These are phyloP conservation scores for Columba livia DNA, from an alignment of 2,113 vertebrate genomes.

Conservation along the genomic window DNA sequence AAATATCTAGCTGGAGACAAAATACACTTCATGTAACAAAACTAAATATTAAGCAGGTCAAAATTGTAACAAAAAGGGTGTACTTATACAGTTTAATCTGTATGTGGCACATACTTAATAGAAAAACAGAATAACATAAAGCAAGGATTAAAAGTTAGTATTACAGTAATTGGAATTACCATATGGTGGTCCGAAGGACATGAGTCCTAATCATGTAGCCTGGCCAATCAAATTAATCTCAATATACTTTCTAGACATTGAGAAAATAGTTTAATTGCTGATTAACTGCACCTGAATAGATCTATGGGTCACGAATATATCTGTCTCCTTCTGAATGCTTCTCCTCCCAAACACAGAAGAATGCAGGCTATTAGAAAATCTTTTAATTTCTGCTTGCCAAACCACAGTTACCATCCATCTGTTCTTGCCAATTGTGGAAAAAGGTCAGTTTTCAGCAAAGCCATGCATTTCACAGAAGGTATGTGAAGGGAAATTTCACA, in stretches of 20 bases:
- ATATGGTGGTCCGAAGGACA: not conserved
- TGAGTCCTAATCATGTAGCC: constrained; percentile 34
- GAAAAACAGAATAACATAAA: not conserved
- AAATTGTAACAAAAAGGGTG: not conserved
- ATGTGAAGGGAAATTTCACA: constrained; percentile 84
- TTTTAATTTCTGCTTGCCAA: constrained; percentile 78
- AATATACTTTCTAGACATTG: constrained; percentile 17
- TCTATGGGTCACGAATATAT: constrained; percentile 44
- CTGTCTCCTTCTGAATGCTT: constrained; percentile 63
- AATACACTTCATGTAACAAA: not conserved
- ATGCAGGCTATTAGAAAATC: constrained; percentile 75
- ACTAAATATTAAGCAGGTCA: not conserved
- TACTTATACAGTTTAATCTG: not conserved
- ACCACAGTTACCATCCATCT: constrained; percentile 87
- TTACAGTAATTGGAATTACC: constrained; percentile 48
- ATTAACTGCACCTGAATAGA: constrained; percentile 70
- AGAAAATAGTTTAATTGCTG: constrained; percentile 66
- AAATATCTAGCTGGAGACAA: not conserved
- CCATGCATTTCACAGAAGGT: constrained; percentile 82
- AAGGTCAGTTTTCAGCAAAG: constrained; percentile 79
- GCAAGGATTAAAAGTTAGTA: constrained; percentile 62
- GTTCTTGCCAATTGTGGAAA: constrained; percentile 87
- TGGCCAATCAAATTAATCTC: constrained; percentile 38
- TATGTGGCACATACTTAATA: not conserved
- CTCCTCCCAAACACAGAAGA: constrained; percentile 62